Base-by-base conservation (phyloP, 2,888 invertebrate species). In the Tetropium fuscum region DNA sequence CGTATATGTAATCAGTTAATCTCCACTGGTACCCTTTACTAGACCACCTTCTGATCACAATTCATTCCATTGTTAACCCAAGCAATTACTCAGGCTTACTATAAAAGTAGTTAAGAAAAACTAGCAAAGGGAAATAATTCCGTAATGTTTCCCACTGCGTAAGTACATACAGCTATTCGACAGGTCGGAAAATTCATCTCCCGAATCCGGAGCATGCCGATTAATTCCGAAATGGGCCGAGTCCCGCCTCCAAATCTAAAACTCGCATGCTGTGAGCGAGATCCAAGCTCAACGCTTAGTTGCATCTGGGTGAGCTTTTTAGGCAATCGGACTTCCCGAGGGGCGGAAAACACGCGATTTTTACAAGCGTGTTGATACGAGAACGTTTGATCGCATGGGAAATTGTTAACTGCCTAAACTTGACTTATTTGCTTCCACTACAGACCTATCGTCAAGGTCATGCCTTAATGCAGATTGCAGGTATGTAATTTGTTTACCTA, bases 171-270 rank as follows among this genome's bases (percentile, higher is more conserved):
- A 38, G 51, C 40, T 40, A 51, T 40, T 51, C 51, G 40, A 25
- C 51, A 51, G 51, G 40, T 51, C 38, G 40, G 27, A 25, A 51
- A 51, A 51, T 40, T 40, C 51, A 40, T 51, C 51, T 51, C 51
- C 34, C 11, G 38, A 16, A 16, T 13, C 8, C 51, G 51, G 27
- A 13, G 3, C 5, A 3, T 0, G 7, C n/a, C 51, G 51, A 51
- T 8, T 15, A 8, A 3, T n/a, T n/a, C 2, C 51, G 51, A 27
- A 13, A 16, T n/a, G 10, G 8, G 10, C 27, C 51, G 51, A 51
- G 51, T 51, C 51, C 51, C 51, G 51, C 51, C 51, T 51, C 51
- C 51, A 51, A 51, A 51, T 51, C 51, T 51, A 22, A 51, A 51
- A 38, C 40, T 40, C 36, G 22, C 51, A 51, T 25, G 51, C 38